Conservation (phyloP, 1,140 invertebrate genomes). For the Lanistes nyassanus region DNA sequence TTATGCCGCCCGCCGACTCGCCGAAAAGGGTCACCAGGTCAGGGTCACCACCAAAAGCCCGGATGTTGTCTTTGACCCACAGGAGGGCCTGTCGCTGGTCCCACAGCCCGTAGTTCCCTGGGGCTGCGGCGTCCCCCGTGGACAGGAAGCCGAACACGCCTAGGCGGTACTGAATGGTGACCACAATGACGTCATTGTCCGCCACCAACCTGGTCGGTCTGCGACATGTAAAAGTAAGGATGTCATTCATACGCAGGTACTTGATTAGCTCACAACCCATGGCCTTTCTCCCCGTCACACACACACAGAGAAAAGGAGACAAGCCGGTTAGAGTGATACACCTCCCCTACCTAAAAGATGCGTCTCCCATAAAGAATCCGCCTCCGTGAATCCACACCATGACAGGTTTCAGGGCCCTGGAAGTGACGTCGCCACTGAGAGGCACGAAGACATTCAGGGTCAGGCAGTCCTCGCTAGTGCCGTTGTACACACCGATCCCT, state of each 20-base stretch:
- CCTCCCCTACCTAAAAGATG: slow-evolving; percentile 8
- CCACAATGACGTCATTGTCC: slow-evolving; percentile 78
- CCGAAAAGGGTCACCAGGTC: slow-evolving; percentile 50
- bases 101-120: slow-evolving; percentile 28
- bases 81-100: slow-evolving; percentile 73
- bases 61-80: slow-evolving; percentile 70
- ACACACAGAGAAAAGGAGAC: no score
- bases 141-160: slow-evolving; percentile 25
- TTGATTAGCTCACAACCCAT: no score
- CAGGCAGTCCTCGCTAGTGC: slow-evolving; percentile 9
- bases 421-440: neutral
- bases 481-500: neutral
- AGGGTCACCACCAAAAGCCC: slow-evolving; percentile 49
- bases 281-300: no score
- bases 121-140: slow-evolving; percentile 7
- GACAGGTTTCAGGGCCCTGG: neutral
- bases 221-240: no score
- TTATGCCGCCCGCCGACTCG: slow-evolving; percentile 73
- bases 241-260: no score
- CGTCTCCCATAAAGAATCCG: slow-evolving; percentile 2
- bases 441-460: neutral
- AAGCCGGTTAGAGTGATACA: no score
- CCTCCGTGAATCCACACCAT: slow-evolving; percentile 17
- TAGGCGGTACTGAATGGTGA: slow-evolving; percentile 31
- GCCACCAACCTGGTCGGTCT: slow-evolving; percentile 81